Percentiles rank a stretch among this genome's conserved stretches.
These are phyloP conservation scores for Stenolophus ochropezus DNA, from an alignment of 2,888 invertebrate species.

Conservation along the genomic window DNA sequence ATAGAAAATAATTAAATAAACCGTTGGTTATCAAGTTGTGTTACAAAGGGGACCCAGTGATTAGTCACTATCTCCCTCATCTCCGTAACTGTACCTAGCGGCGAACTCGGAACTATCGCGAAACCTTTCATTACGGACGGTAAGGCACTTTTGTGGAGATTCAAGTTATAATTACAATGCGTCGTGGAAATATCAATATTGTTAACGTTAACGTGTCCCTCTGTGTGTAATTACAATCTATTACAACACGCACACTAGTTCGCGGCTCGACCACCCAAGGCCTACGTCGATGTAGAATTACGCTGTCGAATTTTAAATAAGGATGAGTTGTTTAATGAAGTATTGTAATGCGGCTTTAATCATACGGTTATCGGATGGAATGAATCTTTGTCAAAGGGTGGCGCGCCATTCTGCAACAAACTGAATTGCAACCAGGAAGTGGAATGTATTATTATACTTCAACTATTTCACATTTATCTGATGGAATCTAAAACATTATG, in stretches of 20 bases:
- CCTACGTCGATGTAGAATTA: conserved; percentile 1
- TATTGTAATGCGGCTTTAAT: conserved; percentile 20
- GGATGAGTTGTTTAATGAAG: conserved; percentile 37
- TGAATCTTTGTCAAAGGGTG: conserved; percentile 21
- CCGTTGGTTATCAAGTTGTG: conserved; percentile 48
- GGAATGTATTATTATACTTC: background rate
- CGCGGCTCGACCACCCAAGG: conserved; percentile 4
- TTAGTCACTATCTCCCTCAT: conserved; percentile 36
- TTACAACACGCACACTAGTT: conserved; percentile 42
- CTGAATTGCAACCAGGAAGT: conserved; percentile 8
- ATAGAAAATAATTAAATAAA: conserved; percentile 53
- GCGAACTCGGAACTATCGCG: conserved; percentile 15
- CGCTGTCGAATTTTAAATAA: conserved; percentile 32
- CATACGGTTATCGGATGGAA: conserved; percentile 3
- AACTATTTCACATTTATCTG: background rate
- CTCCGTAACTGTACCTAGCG: conserved; percentile 39
- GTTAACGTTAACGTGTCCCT: conserved; percentile 42
- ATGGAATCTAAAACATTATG: background rate
- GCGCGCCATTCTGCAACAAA: background rate
- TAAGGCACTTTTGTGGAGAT: conserved; percentile 57
- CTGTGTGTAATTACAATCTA: conserved; percentile 52
- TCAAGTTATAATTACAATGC: conserved; percentile 54
- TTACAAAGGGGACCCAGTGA: conserved; percentile 12
- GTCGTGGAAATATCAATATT: conserved; percentile 56
- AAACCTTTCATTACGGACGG: conserved; percentile 52